Evolutionary conservation across 2,113 vertebrate species (phyloP), one percentile per base, ranked within the genome.

Genomic region (Solenodon paradoxus): DNA sequence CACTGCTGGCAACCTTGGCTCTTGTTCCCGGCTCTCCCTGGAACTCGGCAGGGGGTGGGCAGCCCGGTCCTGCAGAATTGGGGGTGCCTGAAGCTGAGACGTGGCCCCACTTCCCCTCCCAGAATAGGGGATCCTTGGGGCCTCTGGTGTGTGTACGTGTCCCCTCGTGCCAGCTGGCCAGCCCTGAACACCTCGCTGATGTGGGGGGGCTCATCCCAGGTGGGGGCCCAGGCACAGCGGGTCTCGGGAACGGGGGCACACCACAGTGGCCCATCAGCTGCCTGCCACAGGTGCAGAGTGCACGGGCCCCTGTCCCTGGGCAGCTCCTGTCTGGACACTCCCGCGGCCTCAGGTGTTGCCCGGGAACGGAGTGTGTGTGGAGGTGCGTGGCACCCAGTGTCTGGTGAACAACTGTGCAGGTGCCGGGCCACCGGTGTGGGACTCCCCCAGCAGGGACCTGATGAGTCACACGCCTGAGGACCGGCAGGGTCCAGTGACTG

Each of bases 1-100:
- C 94, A 95, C 95, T 86, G 95, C 95, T 97, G 92, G 83, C 91
- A 96, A 45, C 82, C 45, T 91, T 2, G 64, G 32, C 75, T 80
- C 10, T 2, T 3, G 0, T 30, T 61, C 42, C 83, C 4, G 28
- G 84, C 35, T 74, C 40, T 83, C 64, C 59, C 32, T 0, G 12
- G 11, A 6, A 61, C 35, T 30, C 38, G 17, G n/a, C n/a, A n/a
- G n/a, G n/a, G n/a, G n/a, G n/a, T n/a, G 51, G 88, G 66, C 28
- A 71, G 77, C 42, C 22, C n/a, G 79, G 63, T 17, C 38, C 28
- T 5, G 49, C 2, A 0, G 5, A 5, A 17, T 2, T 9, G 69
- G 26, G 24, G 24, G 42, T 57, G 59, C 57, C 47, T 26, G 16
- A 9, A 22, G 55, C 47, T 0, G 40, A 35, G 45, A 22, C 66